A percentile compares a stretch with the other conserved stretches of the same genome.
These are phyloP conservation scores for Strigops habroptila DNA, from an alignment of 2,113 vertebrate species.

Conservation along the genomic window DNA sequence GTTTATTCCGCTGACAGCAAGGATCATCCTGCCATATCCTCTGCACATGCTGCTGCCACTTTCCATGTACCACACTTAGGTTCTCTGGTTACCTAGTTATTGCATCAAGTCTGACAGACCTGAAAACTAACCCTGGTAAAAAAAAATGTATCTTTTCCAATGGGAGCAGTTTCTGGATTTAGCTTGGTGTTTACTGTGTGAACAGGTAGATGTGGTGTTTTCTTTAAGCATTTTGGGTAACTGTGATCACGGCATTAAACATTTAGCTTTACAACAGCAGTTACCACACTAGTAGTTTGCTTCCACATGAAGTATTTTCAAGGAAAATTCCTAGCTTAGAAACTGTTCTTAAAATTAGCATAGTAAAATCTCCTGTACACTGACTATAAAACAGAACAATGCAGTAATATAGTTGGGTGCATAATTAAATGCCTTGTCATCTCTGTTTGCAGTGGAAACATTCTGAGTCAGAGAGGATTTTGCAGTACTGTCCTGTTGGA, in stretches of 20 bases:
- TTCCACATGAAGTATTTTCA: neutral
- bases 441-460: neutral
- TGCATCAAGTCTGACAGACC: neutral
- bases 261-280: neutral
- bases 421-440: neutral
- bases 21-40: neutral
- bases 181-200: neutral
- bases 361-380: neutral
- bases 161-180: neutral
- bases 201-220: neutral
- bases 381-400: neutral
- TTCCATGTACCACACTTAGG: neutral
- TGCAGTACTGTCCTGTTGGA: neutral
- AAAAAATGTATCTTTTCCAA: neutral
- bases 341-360: neutral
- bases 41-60: neutral
- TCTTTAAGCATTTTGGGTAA: neutral
- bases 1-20: neutral
- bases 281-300: neutral
- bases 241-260: fast-evolving
- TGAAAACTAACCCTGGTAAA: neutral
- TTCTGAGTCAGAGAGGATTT: neutral
- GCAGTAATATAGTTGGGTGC: neutral
- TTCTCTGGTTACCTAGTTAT: neutral
- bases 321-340: neutral